These are phyloP conservation scores for Melolontha melolontha DNA, from an alignment of 2,888 invertebrate genomes.

Conservation along the genomic window DNA sequence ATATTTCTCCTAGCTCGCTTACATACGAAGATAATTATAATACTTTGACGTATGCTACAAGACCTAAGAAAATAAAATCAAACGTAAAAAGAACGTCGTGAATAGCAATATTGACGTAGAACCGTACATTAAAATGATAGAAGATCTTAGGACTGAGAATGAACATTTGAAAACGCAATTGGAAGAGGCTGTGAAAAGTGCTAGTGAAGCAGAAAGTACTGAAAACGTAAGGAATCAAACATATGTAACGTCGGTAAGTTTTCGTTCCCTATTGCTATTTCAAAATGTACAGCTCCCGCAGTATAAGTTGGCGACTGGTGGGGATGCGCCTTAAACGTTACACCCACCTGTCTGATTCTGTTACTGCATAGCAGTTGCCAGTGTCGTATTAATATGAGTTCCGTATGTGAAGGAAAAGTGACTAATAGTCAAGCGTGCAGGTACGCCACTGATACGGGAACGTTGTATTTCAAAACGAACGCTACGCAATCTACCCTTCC, in stretches of 20 bases:
- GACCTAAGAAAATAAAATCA: constrained; percentile 86
- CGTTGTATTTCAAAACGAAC: no score
- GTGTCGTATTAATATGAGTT: no score
- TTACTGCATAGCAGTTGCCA: no score
- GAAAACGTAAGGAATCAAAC: background rate
- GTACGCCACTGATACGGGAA: no score
- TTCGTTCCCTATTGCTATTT: background rate
- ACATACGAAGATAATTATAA: constrained; percentile 94
- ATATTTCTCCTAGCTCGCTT: constrained; percentile 82
- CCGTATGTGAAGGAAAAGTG: no score
- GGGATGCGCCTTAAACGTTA: no score
- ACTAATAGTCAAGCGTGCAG: no score
- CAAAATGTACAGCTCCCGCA: background rate
- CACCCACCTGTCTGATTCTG: no score
- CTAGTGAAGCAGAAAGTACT: constrained; percentile 1
- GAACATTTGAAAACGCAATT: constrained; percentile 43
- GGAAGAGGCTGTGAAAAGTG: constrained; percentile 19
- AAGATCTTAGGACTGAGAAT: constrained; percentile 69
- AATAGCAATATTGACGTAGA: constrained; percentile 77
- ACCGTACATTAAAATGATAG: constrained; percentile 78
- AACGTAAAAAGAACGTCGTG: constrained; percentile 77
- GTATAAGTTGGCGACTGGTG: no score
- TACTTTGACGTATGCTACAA: constrained; percentile 86
- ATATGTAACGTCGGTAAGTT: constrained; percentile 2
- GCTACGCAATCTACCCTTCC: no score